These are phyloP conservation scores for Aldrovandia affinis DNA, from an alignment of 2,797 vertebrate genomes.

Conservation along the genomic window DNA sequence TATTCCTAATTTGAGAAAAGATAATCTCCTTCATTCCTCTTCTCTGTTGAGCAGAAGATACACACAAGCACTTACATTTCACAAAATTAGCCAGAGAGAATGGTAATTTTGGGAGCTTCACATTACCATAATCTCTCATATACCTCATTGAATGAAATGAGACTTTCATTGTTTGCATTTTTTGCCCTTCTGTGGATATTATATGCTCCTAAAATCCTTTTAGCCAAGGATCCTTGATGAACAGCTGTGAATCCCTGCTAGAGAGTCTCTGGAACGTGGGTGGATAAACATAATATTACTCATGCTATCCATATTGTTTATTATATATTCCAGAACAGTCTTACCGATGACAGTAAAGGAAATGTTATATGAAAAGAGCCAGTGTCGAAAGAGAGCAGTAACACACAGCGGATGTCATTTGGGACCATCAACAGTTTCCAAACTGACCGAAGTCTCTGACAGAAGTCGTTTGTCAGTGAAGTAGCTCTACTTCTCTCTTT, in stretches of 20 bases:
- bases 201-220: not conserved
- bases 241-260: not conserved
- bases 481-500: not conserved
- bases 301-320: constrained; percentile 7
- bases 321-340: not conserved
- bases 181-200: not conserved
- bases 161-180: not conserved
- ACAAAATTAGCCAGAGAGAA: not conserved
- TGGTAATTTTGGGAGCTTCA: not conserved
- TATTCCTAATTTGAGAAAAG: not conserved
- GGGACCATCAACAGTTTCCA: not conserved
- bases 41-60: not conserved
- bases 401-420: not conserved
- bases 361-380: not conserved
- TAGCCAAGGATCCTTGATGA: not conserved
- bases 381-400: constrained; percentile 10
- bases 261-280: not conserved
- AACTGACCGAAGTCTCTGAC: not conserved
- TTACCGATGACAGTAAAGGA: not conserved
- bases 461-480: constrained; percentile 31
- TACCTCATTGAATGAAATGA: not conserved
- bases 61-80: not conserved
- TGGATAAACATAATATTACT: constrained; percentile 6
- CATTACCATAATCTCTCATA: not conserved
- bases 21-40: not conserved